Percentiles rank a stretch among this genome's conserved stretches.
Evolutionary conservation across 2,888 invertebrate genomes (phyloP).

Genomic region (Latheticus oryzae): DNA sequence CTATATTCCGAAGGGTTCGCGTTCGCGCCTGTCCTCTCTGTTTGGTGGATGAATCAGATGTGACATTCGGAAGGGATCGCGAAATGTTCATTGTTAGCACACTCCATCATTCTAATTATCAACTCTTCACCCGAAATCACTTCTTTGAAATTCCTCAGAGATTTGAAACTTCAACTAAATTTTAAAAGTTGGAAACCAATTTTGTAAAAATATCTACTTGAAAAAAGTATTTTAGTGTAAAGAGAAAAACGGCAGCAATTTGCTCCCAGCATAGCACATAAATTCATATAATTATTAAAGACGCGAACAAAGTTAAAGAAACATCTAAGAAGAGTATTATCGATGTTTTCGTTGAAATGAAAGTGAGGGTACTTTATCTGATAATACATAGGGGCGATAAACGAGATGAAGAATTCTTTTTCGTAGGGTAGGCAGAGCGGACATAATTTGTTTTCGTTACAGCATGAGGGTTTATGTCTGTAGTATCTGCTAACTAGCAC

Average conservation of each 20-base stretch:
- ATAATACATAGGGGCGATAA: conserved; percentile 30
- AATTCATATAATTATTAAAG: too few species aligned
- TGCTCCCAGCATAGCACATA: too few species aligned
- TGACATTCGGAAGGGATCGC: conserved; percentile 33
- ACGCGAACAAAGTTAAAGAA: too few species aligned
- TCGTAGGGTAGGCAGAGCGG: conserved; percentile 35
- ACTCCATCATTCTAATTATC: conserved; percentile 39
- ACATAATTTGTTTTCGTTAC: conserved; percentile 35
- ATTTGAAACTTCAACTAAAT: too few species aligned
- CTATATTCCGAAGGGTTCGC: conserved; percentile 27
- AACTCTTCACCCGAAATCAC: conserved; percentile 17
- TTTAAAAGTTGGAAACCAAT: too few species aligned
- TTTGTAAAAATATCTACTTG: too few species aligned
- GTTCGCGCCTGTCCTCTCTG: conserved; percentile 33
- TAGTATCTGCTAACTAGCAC: conserved; percentile 12
- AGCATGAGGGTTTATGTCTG: conserved; percentile 28
- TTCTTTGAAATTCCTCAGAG: neutral
- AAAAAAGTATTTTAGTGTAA: too few species aligned
- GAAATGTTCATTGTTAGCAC: conserved; percentile 33
- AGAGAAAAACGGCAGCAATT: too few species aligned
- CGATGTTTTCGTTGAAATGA: conserved; percentile 22
- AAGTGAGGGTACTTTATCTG: conserved; percentile 35
- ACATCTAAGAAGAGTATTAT: conserved; percentile 27
- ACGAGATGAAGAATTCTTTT: conserved; percentile 36
- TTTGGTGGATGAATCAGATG: conserved; percentile 32